These are phyloP conservation scores for Slavum lentiscoides DNA, from an alignment of 2,888 invertebrate genomes.

Conservation along the genomic window DNA sequence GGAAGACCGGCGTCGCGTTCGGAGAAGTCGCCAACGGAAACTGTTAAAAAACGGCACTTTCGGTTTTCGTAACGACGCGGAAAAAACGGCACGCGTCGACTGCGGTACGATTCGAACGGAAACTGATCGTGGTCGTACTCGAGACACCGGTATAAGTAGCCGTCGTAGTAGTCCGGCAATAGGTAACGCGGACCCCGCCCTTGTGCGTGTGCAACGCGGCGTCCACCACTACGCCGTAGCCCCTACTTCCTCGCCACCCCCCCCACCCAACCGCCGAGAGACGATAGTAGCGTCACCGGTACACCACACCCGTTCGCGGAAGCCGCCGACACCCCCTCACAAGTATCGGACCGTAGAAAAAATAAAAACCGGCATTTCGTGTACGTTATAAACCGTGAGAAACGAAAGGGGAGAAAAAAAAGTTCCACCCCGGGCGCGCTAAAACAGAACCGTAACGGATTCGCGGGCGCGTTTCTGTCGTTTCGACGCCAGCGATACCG, in stretches of 20 bases:
- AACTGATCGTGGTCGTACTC: conserved; percentile 32
- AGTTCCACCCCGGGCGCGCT: too few species aligned
- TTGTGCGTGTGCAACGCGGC: neutral
- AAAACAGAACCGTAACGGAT: neutral
- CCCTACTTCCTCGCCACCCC: neutral
- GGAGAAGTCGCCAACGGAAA: neutral
- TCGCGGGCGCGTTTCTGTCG: too few species aligned
- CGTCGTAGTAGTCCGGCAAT: neutral
- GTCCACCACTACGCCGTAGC: neutral
- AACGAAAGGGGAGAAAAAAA: neutral
- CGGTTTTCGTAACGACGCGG: neutral
- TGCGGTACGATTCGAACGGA: conserved; percentile 5
- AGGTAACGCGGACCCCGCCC: conserved; percentile 17
- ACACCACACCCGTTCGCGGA: conserved; percentile 6
- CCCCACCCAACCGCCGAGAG: too few species aligned
- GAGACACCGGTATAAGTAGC: conserved; percentile 47
- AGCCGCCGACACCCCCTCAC: neutral
- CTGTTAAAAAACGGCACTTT: neutral
- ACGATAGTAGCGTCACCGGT: neutral
- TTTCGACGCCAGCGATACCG: too few species aligned
- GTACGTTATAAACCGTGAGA: neutral
- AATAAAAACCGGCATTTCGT: neutral
- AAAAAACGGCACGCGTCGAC: neutral
- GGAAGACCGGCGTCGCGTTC: neutral
- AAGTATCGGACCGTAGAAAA: neutral